phyloP scores from a whole-genome alignment of 1,140 invertebrate species.

The Orchesella cincta region DNA sequence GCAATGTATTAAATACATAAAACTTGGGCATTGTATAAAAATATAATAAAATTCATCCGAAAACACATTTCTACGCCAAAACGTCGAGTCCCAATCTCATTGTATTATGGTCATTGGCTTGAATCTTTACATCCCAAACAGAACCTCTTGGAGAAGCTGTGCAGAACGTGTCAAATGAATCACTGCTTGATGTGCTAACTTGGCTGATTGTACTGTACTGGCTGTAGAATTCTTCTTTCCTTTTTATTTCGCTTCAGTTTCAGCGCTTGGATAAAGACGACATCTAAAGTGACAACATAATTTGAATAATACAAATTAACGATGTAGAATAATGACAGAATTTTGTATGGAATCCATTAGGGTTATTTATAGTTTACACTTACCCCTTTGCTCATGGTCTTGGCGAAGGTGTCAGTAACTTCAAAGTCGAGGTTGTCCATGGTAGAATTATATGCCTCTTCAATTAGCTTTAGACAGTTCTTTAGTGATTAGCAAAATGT shows the following conservation, averaged over 20 bases:
- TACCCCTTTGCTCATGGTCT: neutral
- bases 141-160: neutral
- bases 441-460: too few relatives aligned
- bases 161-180: neutral
- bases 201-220: neutral
- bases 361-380: neutral
- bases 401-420: neutral
- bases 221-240: neutral
- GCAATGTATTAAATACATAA: too few relatives aligned
- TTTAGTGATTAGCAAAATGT: too few relatives aligned
- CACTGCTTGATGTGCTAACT: neutral
- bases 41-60: too few relatives aligned
- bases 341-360: neutral
- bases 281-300: too few relatives aligned
- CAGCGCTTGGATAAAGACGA: neutral
- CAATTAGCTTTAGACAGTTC: too few relatives aligned
- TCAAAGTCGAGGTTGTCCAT: neutral
- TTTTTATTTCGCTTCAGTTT: neutral
- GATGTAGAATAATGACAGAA: neutral
- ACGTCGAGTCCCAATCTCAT: too few relatives aligned
- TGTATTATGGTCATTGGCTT: too few relatives aligned
- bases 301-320: neutral
- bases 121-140: neutral
- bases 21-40: too few relatives aligned
- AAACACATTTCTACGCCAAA: too few relatives aligned